Percentiles rank a stretch among this genome's conserved stretches.
Conservation (phyloP, 2,113 vertebrate genomes). For the Odontesthes bonariensis region DNA sequence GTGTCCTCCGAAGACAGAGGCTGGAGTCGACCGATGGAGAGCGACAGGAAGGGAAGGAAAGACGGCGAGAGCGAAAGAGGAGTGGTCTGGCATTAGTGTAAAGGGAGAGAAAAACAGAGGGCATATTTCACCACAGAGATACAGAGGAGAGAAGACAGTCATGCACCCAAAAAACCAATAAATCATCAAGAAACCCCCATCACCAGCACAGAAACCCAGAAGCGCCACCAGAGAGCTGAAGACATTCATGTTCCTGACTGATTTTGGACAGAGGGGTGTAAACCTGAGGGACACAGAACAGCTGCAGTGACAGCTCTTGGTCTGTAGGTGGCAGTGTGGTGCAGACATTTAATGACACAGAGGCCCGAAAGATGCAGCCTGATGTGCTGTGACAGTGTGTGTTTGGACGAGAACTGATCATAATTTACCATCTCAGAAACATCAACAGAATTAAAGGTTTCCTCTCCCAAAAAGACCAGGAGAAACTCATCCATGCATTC, state of each 20-base stretch:
- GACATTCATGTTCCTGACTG: background rate
- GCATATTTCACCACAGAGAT: conserved; percentile 46
- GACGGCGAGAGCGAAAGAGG: conserved; percentile 71
- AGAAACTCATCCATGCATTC: no score
- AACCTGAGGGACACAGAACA: background rate
- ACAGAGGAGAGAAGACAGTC: conserved; percentile 27
- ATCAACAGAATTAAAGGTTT: no score
- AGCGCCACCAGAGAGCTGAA: conserved; percentile 1
- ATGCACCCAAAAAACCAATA: conserved; percentile 37
- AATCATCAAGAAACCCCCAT: conserved; percentile 21
- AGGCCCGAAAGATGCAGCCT: background rate
- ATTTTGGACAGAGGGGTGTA: conserved; percentile 6
- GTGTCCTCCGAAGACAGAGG: conserved; percentile 91
- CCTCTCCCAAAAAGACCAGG: no score
- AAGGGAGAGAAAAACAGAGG: conserved; percentile 10
- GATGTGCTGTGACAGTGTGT: background rate
- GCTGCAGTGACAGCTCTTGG: background rate
- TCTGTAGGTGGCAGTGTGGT: conserved; percentile 63
- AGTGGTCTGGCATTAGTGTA: conserved; percentile 54
- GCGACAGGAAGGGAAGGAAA: conserved; percentile 68
- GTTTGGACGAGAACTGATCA: background rate
- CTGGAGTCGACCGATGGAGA: conserved; percentile 83
- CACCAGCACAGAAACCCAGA: conserved; percentile 41
- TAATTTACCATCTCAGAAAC: no score
- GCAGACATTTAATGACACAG: conserved; percentile 10